Evolutionary conservation across 2,797 vertebrate genomes (phyloP), one percentile per base, ranked within the genome.

Genomic region (Sandelia bainsii): DNA sequence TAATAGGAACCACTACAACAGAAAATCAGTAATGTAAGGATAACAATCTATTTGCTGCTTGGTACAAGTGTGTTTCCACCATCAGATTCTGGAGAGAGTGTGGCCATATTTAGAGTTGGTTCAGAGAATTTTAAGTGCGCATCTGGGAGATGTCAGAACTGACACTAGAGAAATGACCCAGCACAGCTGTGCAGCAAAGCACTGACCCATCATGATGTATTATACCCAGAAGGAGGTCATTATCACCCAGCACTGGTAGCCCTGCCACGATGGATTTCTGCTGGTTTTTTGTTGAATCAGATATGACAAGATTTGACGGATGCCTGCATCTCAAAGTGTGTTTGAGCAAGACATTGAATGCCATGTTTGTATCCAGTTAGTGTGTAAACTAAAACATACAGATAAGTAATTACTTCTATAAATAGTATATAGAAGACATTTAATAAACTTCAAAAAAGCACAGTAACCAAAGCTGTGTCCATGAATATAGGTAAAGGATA

Each of bases 11-110:
- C 54, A 51, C 49, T 4, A 29, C 56, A 71, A 63, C 62, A 69
- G 74, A 67, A 60, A 73, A 87, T 83, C 76, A 81, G 81, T 80
- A 71, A 83, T 77, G 69, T 56, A 79, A 78, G 70, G 77, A 83
- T 52, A 69, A 68, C 75, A 62, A 69, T 58, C 32, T 42, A 57
- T 48, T 40, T 17, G 32, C 73, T 72, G 54, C 48, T 62, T n/a
- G 32, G 29, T 49, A 32, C 32, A 58, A 64, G 46, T 57, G 53
- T 42, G 54, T 52, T 46, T 79, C 59, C 32, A 57, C 77, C 64
- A 11, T 56, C 20, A 40, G 42, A 39, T 65, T 64, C 68, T 48
- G 6, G 48, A 63, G 69, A 25, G 58, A 67, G 50, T 10, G 1
- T 0, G 34, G 25, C 22, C 1, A 44, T 42, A 45, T 69, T 75